Conservation (phyloP, 1,140 invertebrate genomes). For the Dendroctonus ponderosae region DNA sequence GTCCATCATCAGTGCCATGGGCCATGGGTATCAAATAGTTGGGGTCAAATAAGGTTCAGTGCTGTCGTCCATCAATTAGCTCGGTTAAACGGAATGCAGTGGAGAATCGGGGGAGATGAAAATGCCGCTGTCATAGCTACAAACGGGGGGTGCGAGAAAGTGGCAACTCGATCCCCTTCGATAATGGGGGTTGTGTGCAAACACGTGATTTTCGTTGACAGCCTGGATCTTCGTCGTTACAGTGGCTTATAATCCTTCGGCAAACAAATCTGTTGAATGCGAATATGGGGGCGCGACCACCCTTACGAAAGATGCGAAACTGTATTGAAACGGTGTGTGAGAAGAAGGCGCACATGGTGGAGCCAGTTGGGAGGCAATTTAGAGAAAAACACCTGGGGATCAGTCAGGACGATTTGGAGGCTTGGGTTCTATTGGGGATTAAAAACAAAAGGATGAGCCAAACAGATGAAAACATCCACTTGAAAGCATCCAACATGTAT, state of each 20-base stretch:
- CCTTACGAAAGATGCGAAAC: no score
- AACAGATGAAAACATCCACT: no score
- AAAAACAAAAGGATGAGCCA: no score
- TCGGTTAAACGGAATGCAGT: constrained; percentile 2
- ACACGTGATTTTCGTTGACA: constrained; percentile 25
- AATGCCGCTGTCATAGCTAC: constrained; percentile 23
- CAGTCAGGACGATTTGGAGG: no score
- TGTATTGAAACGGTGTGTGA: no score
- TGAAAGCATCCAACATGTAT: no score
- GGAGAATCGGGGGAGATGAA: background rate
- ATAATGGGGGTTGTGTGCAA: constrained; percentile 26
- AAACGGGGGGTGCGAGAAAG: constrained; percentile 20
- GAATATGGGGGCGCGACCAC: constrained; percentile 1
- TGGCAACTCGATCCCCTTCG: background rate
- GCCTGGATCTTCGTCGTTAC: constrained; percentile 7
- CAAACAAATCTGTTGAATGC: constrained; percentile 31
- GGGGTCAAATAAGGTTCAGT: constrained; percentile 7
- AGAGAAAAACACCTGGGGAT: no score
- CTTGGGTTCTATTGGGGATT: no score
- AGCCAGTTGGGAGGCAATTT: no score
- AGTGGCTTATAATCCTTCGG: constrained; percentile 17
- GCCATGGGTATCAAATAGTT: background rate
- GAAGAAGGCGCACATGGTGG: no score
- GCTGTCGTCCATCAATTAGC: constrained; percentile 5
- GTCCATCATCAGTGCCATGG: background rate